Conservation (phyloP, 2,113 vertebrate species). For the Chloebia gouldiae region DNA sequence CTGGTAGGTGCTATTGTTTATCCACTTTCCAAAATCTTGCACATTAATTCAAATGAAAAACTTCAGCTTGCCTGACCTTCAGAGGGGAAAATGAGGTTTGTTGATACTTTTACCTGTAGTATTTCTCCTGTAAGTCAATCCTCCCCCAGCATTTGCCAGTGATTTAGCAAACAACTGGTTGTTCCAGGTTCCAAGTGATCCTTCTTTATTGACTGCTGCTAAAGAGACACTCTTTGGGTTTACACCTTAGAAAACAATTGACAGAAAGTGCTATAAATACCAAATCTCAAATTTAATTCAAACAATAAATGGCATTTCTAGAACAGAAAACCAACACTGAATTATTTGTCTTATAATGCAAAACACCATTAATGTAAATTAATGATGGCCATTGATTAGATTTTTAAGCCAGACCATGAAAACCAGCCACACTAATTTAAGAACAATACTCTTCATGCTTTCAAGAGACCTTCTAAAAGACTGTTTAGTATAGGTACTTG, state of each 20-base stretch:
- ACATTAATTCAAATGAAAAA: not conserved
- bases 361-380: not conserved
- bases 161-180: conserved; percentile 75
- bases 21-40: not conserved
- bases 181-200: conserved; percentile 79
- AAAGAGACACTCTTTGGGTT: conserved; percentile 84
- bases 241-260: conserved; percentile 77
- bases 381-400: not conserved
- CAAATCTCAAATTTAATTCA: not conserved
- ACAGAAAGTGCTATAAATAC: not conserved
- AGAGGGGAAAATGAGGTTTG: not conserved
- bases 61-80: not conserved
- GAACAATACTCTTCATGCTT: not conserved
- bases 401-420: not conserved
- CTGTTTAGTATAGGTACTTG: not conserved
- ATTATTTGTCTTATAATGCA: not conserved
- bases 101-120: conserved; percentile 71
- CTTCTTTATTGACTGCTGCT: conserved; percentile 74
- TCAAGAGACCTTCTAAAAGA: not conserved
- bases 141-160: conserved; percentile 73
- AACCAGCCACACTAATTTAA: not conserved
- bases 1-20: not conserved
- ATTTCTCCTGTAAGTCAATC: conserved; percentile 77
- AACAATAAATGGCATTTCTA: not conserved
- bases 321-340: not conserved